Percentiles rank a stretch among this genome's conserved stretches.
Conservation (phyloP, 2,888 invertebrate species). For the Gortyna flavago region DNA sequence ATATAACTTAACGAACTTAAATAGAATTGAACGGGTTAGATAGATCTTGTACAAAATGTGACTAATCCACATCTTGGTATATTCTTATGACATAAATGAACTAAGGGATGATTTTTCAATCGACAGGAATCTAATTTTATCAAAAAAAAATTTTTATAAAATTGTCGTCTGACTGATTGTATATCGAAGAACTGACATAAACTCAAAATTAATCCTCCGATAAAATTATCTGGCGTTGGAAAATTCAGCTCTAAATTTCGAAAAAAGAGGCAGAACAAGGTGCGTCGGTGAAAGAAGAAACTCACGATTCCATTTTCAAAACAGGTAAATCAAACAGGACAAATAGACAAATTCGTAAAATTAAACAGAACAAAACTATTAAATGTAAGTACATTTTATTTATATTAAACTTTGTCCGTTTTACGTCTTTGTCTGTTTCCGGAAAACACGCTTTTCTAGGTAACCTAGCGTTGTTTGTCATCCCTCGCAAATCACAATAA, state of each 20-base stretch:
- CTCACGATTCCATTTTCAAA: not conserved
- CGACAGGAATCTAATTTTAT: no score
- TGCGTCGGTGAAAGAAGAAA: not conserved
- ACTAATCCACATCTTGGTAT: not conserved
- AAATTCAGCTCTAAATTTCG: no score
- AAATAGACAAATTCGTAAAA: not conserved
- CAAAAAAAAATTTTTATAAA: no score
- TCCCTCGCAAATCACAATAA: constrained; percentile 54
- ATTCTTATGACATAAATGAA: not conserved
- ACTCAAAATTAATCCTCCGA: no score
- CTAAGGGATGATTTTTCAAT: no score
- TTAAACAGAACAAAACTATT: constrained; percentile 5
- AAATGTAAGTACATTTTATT: not conserved
- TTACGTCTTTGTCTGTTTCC: not conserved
- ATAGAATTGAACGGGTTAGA: not conserved
- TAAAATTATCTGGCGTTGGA: no score
- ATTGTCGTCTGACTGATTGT: no score
- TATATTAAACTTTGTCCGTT: constrained; percentile 7
- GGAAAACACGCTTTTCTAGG: constrained; percentile 24
- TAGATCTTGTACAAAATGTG: not conserved
- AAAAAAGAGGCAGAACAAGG: not conserved
- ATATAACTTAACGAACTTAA: not conserved
- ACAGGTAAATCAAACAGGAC: not conserved
- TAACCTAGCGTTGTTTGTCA: constrained; percentile 43
- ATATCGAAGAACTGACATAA: no score